A percentile compares a stretch with the other conserved stretches of the same genome.
Conservation (phyloP, 2,888 invertebrate genomes). For the Cryptocheilus praepositus region DNA sequence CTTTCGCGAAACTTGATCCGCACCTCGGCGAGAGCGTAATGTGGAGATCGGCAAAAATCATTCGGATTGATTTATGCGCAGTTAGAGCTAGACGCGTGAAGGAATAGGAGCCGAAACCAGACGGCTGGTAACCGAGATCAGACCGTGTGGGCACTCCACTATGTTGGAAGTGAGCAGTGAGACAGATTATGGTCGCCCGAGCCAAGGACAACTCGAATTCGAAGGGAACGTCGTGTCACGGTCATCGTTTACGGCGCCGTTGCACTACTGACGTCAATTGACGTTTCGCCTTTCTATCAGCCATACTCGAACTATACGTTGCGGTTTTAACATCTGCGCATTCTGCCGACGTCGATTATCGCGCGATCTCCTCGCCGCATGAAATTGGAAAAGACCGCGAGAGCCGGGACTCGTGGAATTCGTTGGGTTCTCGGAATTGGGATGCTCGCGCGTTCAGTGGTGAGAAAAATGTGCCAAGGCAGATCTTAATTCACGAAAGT, state of each 20-base stretch:
- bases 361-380: background rate
- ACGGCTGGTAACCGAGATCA: too few relatives aligned
- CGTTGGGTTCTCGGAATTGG: background rate
- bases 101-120: too few relatives aligned
- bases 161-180: constrained; percentile 49
- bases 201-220: constrained; percentile 44
- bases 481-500: constrained; percentile 46
- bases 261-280: constrained; percentile 28
- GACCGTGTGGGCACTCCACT: background rate
- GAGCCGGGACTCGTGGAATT: background rate
- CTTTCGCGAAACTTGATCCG: too few relatives aligned
- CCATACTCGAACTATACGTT: constrained; percentile 19
- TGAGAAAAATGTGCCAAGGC: constrained; percentile 30
- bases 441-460: background rate
- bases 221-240: constrained; percentile 50
- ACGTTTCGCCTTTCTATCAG: constrained; percentile 17
- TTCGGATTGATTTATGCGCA: too few relatives aligned
- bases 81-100: too few relatives aligned
- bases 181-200: constrained; percentile 16
- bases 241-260: constrained; percentile 31
- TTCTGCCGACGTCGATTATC: constrained; percentile 7
- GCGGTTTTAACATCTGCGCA: constrained; percentile 17
- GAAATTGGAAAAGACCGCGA: constrained; percentile 13
- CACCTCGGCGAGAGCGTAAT: too few relatives aligned
- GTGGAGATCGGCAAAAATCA: too few relatives aligned